Evolutionary conservation across 2,113 vertebrate genomes (phyloP).

Genomic region (Heterotilapia buettikoferi): DNA sequence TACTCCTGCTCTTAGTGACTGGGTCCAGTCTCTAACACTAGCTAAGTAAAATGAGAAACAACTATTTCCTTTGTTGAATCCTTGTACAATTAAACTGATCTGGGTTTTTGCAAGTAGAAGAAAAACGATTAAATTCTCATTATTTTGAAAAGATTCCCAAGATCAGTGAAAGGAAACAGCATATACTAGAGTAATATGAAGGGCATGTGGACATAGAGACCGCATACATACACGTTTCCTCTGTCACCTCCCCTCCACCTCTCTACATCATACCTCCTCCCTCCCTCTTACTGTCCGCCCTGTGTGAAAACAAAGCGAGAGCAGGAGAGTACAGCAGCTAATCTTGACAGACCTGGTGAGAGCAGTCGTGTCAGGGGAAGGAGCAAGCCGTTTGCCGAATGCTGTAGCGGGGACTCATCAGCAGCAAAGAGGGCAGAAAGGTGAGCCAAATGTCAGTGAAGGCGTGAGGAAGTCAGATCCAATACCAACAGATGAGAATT

Average conservation of each 20-base stretch:
- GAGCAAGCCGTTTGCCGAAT: neutral
- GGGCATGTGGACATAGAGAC: constrained; percentile 29
- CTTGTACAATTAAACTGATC: constrained; percentile 8
- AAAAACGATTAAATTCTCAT: neutral
- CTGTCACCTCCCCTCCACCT: constrained; percentile 35
- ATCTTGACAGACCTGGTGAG: constrained; percentile 42
- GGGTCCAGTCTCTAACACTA: constrained; percentile 3
- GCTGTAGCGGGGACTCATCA: neutral
- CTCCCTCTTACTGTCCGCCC: constrained; percentile 33
- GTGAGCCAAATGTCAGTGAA: constrained; percentile 53
- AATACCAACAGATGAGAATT: neutral
- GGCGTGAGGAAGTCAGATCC: neutral
- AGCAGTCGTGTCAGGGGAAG: constrained; percentile 34
- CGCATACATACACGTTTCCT: neutral
- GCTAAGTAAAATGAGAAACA: neutral
- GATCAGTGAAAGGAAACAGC: neutral
- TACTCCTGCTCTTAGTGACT: neutral
- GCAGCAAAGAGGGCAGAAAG: neutral
- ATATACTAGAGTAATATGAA: constrained; percentile 13
- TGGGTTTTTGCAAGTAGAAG: neutral
- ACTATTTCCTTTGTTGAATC: constrained; percentile 20
- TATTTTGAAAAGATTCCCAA: constrained; percentile 4
- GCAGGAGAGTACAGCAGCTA: constrained; percentile 62
- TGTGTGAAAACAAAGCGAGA: constrained; percentile 63
- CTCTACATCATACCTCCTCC: constrained; percentile 22